phyloP scores from a whole-genome alignment of 2,888 invertebrate species.

The Mayetiola destructor region DNA sequence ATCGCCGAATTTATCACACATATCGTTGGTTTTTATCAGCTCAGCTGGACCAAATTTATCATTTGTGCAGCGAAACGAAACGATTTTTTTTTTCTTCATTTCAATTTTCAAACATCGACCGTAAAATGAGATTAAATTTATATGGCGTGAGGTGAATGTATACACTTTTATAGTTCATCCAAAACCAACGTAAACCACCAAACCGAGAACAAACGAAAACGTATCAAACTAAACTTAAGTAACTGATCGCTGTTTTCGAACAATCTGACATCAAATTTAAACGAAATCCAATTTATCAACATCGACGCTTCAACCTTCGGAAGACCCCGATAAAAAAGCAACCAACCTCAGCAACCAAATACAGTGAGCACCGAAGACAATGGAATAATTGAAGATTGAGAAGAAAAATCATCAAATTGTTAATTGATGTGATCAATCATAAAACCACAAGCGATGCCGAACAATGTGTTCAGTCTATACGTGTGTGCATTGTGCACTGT shows the following conservation, averaged over 20 bases:
- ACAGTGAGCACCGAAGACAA: background rate
- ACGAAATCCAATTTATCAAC: conserved; percentile 1
- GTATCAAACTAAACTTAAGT: no score
- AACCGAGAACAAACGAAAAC: no score
- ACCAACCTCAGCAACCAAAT: background rate
- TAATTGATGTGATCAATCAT: conserved; percentile 12
- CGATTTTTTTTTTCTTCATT: no score
- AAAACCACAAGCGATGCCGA: conserved; percentile 1
- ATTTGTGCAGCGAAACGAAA: no score
- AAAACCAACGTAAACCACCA: no score
- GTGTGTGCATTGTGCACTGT: no score
- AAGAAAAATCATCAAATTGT: background rate
- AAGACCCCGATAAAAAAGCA: background rate
- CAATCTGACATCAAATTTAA: conserved; percentile 7
- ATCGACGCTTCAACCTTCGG: background rate
- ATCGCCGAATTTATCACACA: background rate
- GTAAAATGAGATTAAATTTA: background rate
- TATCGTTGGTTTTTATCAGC: background rate
- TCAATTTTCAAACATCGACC: no score
- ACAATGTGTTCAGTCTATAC: no score
- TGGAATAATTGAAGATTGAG: background rate
- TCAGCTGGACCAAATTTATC: no score
- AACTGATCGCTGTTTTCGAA: conserved; percentile 2
- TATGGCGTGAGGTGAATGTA: no score
- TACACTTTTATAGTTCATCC: no score